Base-by-base conservation (phyloP, 2,888 invertebrate species). In the Eristalis pertinax region DNA sequence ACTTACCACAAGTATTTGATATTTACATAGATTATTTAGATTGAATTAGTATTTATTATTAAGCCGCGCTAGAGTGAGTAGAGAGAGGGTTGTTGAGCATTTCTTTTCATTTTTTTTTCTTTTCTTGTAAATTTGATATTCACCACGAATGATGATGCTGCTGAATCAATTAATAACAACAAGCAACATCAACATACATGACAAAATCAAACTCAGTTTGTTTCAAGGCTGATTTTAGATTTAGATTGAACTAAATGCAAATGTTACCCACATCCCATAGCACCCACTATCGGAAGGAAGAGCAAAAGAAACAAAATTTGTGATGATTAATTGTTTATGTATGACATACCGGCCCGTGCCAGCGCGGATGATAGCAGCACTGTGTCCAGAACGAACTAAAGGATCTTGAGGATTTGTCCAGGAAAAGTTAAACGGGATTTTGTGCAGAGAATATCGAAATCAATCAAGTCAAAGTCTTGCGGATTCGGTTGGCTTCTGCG, bases 251-350 rank as follows among this genome's bases (percentile, higher is more conserved):
- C 43, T 72, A 76, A 81, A 81, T 76, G 76, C 75, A 84, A 80
- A 80, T 77, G 73, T 81, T 77, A 82, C 82, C 85, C 85, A 81
- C 81, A 85, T 85, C 82, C 85, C 82, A 78, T 85, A 82, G 85
- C 85, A 82, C 81, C 76, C 76, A 85, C 82, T 82, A 81, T 81
- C 77, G 81, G 73, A 74, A 84, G n/a, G 75, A 77, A 73, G 73
- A 77, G 63, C 50, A 81, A 74, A 74, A 64, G 43, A 76, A 85
- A 80, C 67, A 68, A 81, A 85, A 77, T 64, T 63, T 70, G 56
- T 76, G 15, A 19, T 19, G n/a, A 19, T 75, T 76, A 32, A 62
- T 79, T 1, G 60, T 73, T 13, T 60, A 56, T 64, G 62, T 83
- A 73, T 15, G 50, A 68, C 58, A 13, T 19, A 50, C 50, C 19